phyloP scores from a whole-genome alignment of 2,888 invertebrate genomes.

The Tanypteryx hageni region DNA sequence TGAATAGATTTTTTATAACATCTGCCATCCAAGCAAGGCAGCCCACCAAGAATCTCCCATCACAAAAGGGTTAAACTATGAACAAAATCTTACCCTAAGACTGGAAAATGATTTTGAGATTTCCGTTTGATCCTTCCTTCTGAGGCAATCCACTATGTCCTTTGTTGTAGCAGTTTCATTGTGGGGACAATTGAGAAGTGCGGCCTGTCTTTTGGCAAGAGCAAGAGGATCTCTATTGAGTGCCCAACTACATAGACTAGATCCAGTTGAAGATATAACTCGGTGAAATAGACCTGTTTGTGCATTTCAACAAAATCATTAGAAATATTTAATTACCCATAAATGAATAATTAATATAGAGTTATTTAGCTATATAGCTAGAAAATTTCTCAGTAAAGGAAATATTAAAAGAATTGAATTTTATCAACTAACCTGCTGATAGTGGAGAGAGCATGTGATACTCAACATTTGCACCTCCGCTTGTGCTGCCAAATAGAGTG shows the following conservation, averaged over 20 bases:
- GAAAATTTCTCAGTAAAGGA: too few relatives aligned
- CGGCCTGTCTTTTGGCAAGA: neutral
- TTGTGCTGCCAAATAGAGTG: constrained; percentile 68
- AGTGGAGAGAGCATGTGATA: constrained; percentile 67
- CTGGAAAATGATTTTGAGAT: constrained; percentile 2
- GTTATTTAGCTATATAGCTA: too few relatives aligned
- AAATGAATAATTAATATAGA: too few relatives aligned
- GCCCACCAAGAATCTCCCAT: too few relatives aligned
- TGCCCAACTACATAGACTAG: constrained; percentile 1
- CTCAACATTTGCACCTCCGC: constrained; percentile 65
- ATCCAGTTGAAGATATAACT: constrained; percentile 19
- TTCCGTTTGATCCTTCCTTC: neutral
- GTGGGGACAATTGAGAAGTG: constrained; percentile 30
- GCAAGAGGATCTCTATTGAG: constrained; percentile 7
- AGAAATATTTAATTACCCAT: too few relatives aligned
- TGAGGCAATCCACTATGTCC: constrained; percentile 20
- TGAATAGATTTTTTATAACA: too few relatives aligned
- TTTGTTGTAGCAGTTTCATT: neutral
- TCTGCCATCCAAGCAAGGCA: too few relatives aligned
- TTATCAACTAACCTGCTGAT: neutral
- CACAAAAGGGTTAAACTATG: too few relatives aligned
- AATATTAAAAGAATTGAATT: too few relatives aligned
- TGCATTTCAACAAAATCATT: too few relatives aligned
- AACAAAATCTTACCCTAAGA: neutral
- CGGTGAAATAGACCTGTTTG: constrained; percentile 9